A percentile compares a stretch with the other conserved stretches of the same genome.
These are phyloP conservation scores for Phalacrocorax pelagicus DNA, from an alignment of 2,113 vertebrate genomes.

Conservation along the genomic window DNA sequence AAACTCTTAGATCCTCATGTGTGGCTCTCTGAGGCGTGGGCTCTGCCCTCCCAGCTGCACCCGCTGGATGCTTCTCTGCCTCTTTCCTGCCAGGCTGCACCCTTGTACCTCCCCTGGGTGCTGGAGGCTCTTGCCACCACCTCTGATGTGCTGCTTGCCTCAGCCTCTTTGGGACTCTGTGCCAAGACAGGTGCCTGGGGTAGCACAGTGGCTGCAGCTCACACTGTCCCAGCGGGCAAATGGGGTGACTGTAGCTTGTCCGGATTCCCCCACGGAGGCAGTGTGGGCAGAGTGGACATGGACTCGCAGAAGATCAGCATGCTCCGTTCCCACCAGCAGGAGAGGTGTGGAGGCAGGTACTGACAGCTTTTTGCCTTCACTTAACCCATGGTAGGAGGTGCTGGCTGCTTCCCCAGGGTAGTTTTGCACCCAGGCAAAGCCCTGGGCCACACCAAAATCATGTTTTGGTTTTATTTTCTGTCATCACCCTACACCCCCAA, in stretches of 20 bases:
- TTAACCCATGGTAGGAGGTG: background rate
- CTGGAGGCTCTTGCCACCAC: background rate
- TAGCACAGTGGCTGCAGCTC: background rate
- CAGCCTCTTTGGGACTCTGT: background rate
- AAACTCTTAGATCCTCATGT: background rate
- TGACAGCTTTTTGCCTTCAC: background rate
- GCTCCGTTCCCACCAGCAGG: background rate
- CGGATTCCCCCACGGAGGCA: background rate
- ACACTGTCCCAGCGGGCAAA: background rate
- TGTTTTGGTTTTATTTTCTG: background rate
- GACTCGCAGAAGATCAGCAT: background rate
- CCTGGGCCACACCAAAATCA: background rate
- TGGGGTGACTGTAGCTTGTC: background rate
- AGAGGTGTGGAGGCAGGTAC: background rate
- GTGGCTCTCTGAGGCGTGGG: background rate
- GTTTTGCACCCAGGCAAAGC: background rate
- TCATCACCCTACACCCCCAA: background rate
- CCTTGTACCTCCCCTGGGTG: background rate
- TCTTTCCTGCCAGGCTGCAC: background rate
- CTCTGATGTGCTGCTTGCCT: background rate
- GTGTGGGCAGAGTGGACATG: rapidly evolving
- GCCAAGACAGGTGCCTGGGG: background rate
- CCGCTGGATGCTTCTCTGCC: background rate
- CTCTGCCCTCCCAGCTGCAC: background rate
- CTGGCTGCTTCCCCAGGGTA: background rate